Evolutionary conservation across 2,113 vertebrate genomes (phyloP), one percentile per base, ranked within the genome.

Genomic region (Promerops cafer): DNA sequence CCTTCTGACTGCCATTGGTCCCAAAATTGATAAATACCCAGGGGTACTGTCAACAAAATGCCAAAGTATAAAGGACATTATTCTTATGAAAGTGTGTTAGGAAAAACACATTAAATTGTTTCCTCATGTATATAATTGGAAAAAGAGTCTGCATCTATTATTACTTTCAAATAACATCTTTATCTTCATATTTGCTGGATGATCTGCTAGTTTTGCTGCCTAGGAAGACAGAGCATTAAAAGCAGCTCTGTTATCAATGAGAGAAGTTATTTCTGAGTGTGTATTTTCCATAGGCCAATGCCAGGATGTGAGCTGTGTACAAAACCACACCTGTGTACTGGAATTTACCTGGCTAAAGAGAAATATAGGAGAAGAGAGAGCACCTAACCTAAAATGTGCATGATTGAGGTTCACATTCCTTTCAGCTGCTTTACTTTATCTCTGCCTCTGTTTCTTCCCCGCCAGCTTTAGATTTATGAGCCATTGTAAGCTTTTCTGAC

Each of bases 381-480:
- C 1, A 1, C 5, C 60, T 57, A 1, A 57, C 27, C 22, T 47
- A 42, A 72, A 90, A 42, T 0, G 0, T 22, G 3, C 1, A 0
- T 60, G 74, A 39, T 16, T 80, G 76, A 90, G 26, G 16, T 14
- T 45, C 11, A 16, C 30, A 2, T 74, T 49, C 12, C 33, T 39
- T 74, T 47, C 52, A 68, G 2, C 24, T 76, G 64, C 40, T 74
- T 92, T 50, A 14, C 21, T 68, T 60, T 50, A 50, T 74, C 96
- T 54, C 30, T 93, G 33, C 65, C 50, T 90, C 19, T 80, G 11
- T 15, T 83, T 53, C 49, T 79, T 26, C 3, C 6, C 5, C 61
- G 27, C 5, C 12, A 84, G 47, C 33, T 63, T 93, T 54, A 96
- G 94, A 96, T 98, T 97, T 97, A 96, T 97, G 90, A 96, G 72